These are phyloP conservation scores for Epinotia nisella DNA, from an alignment of 2,888 invertebrate species.

Conservation along the genomic window DNA sequence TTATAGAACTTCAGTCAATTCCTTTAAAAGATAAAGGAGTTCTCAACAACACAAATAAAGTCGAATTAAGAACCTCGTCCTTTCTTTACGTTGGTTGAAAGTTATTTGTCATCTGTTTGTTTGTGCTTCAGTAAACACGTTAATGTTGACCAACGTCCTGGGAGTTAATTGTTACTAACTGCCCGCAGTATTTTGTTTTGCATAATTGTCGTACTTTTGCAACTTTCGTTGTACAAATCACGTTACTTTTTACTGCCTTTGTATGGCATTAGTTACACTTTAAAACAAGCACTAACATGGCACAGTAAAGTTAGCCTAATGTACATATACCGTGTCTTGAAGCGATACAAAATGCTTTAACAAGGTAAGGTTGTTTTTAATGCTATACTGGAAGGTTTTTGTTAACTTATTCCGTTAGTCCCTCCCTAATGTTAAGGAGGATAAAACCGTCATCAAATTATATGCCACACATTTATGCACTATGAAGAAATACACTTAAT, in stretches of 20 bases:
- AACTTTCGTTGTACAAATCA: background rate
- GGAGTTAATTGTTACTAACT: background rate
- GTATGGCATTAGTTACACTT: background rate
- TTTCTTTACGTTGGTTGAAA: no score
- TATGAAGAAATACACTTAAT: no score
- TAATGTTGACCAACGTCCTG: no score
- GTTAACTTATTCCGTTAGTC: background rate
- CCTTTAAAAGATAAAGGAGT: no score
- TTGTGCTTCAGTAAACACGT: no score
- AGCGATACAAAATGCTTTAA: background rate
- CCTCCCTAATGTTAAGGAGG: no score
- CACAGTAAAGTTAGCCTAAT: background rate
- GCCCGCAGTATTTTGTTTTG: background rate
- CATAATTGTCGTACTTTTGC: background rate
- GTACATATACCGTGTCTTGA: background rate
- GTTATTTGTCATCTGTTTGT: no score
- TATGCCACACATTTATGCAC: no score
- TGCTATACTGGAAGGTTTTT: background rate
- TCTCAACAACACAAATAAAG: no score
- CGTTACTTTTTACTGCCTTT: background rate
- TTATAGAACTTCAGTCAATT: no score
- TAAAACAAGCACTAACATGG: background rate
- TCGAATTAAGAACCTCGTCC: no score
- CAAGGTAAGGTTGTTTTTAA: background rate
- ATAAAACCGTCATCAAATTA: no score